These are phyloP conservation scores for Salvelinus namaycush DNA, from an alignment of 2,113 vertebrate genomes.

Conservation along the genomic window DNA sequence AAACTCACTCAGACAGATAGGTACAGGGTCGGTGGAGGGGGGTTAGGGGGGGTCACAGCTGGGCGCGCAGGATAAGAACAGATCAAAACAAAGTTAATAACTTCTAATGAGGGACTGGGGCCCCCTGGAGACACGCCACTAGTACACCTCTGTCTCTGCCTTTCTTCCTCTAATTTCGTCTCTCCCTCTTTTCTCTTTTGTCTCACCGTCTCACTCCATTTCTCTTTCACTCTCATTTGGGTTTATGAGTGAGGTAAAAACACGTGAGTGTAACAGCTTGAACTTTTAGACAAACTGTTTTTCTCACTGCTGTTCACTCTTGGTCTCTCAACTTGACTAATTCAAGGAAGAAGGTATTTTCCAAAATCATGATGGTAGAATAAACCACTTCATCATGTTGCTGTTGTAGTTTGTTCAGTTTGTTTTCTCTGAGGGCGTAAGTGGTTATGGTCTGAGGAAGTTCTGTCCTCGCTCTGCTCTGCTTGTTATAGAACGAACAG, in stretches of 20 bases:
- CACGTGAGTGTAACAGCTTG: background rate
- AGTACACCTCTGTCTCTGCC: constrained; percentile 43
- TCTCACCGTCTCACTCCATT: constrained; percentile 41
- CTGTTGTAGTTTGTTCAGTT: background rate
- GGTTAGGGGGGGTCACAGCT: constrained; percentile 42
- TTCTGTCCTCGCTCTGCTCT: too few species aligned
- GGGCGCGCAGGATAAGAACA: constrained; percentile 69
- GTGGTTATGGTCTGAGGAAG: too few species aligned
- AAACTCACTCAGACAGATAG: constrained; percentile 16
- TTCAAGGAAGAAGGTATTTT: background rate
- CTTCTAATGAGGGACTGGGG: constrained; percentile 71
- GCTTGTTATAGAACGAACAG: too few species aligned
- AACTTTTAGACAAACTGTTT: background rate
- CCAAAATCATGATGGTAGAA: background rate
- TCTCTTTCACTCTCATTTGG: constrained; percentile 22
- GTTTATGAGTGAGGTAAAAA: constrained; percentile 19
- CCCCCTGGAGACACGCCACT: constrained; percentile 53
- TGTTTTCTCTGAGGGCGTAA: background rate
- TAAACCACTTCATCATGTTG: background rate
- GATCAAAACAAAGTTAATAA: constrained; percentile 78
- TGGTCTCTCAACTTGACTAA: background rate
- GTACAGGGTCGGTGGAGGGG: constrained; percentile 34
- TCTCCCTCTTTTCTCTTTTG: constrained; percentile 45
- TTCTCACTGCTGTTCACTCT: background rate
- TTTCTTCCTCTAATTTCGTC: constrained; percentile 12